Evolutionary conservation across 2,888 invertebrate genomes (phyloP).

Genomic region (Pammene fasciana): DNA sequence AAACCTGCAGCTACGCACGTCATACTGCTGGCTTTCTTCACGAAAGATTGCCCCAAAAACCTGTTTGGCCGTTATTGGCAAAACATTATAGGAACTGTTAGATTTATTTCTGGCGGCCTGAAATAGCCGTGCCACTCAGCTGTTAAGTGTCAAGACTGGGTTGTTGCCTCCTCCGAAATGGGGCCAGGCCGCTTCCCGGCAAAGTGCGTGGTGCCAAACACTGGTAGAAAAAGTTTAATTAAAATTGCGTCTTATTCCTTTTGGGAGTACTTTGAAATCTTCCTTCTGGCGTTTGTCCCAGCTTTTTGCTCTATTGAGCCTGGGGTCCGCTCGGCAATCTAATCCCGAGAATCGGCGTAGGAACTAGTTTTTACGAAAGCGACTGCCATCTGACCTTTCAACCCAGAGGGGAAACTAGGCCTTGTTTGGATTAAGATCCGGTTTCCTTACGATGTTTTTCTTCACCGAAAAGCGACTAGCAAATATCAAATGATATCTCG

Average conservation of each 20-base stretch:
- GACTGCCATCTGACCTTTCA: too few species aligned
- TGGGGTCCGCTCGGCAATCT: too few species aligned
- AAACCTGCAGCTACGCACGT: neutral
- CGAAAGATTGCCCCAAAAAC: conserved; percentile 21
- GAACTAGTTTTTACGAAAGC: too few species aligned
- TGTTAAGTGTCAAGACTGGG: conserved; percentile 68
- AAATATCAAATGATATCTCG: too few species aligned
- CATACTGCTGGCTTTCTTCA: neutral
- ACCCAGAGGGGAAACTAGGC: too few species aligned
- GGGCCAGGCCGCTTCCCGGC: conserved; percentile 51
- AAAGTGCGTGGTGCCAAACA: conserved; percentile 47
- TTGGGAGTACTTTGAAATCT: neutral
- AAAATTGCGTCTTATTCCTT: conserved; percentile 11
- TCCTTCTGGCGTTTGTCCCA: too few species aligned
- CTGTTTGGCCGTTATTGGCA: conserved; percentile 27
- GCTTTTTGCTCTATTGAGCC: too few species aligned
- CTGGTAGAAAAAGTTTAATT: conserved; percentile 42
- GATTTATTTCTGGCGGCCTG: conserved; percentile 63
- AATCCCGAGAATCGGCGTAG: too few species aligned
- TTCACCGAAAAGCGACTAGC: too few species aligned
- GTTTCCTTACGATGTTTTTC: too few species aligned
- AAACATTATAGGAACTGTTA: conserved; percentile 58
- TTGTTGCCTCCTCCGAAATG: conserved; percentile 68
- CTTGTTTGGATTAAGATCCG: too few species aligned
- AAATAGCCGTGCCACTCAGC: conserved; percentile 68